Base-by-base conservation (phyloP, 2,888 invertebrate species). In the Heterodera filipjevi region DNA sequence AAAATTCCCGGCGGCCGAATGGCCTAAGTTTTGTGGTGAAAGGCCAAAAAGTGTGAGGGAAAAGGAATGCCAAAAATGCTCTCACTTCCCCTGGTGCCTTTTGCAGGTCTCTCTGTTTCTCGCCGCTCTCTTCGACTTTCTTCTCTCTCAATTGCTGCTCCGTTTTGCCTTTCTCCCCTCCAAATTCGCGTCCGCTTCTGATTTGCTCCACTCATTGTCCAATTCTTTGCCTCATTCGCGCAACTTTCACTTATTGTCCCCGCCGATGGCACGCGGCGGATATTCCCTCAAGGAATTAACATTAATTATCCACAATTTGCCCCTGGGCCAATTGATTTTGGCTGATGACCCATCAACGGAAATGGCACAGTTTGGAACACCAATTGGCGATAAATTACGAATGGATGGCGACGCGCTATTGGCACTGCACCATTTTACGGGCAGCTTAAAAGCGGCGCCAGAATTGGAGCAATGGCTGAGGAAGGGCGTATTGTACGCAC, bases 41-140 rank as follows among this genome's bases (percentile, higher is more conserved):
- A n/a, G n/a, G n/a, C n/a, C n/a, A n/a, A n/a, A n/a, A n/a, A n/a
- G n/a, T n/a, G n/a, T n/a, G n/a, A n/a, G n/a, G n/a, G n/a, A n/a
- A n/a, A n/a, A n/a, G n/a, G 27, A 27, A 68, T 16, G 68, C 14
- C 32, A 68, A 12, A 53, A 27, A 66, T 30, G 3, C 5, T 2
- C 27, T 10, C 68, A 68, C 27, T 27, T 19, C n/a, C 19, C 32
- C 68, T 68, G 14, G n/a, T n/a, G 30, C 14, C 32, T n/a, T 19
- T 19, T 68, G 39, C 71, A 71, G 71, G 27, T 27, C n/a, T 35
- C 64, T 66, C 39, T 75, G 39, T 75, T 64, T 27, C 64, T 75
- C 66, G 39, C 76, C 32, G 64, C 76, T 27, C 32, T 75, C 6
- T 39, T 75, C 64, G 76, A 75, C 32, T 75, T 30, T 33, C 32